These are phyloP conservation scores for Lindbergichthys nudifrons DNA, from an alignment of 2,797 vertebrate species.

Conservation along the genomic window DNA sequence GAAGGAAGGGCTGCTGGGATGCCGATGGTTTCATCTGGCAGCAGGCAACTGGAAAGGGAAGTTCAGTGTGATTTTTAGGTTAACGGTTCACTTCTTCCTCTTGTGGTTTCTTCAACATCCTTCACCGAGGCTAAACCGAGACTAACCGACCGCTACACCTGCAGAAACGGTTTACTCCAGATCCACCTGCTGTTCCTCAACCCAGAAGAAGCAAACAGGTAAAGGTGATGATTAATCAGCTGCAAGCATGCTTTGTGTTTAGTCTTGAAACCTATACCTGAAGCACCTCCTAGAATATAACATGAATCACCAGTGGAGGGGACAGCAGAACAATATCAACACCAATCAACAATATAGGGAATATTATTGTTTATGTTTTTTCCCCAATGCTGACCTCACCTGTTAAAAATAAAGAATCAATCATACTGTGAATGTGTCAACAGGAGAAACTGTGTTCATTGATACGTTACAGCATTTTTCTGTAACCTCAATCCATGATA, in stretches of 20 bases:
- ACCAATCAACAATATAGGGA: not conserved
- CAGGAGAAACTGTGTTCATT: not conserved
- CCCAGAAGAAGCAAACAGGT: constrained; percentile 55
- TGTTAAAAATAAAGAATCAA: not conserved
- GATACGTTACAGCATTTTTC: not conserved
- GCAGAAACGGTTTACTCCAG: not conserved
- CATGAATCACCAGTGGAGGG: not conserved
- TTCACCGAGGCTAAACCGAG: constrained; percentile 11
- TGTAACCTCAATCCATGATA: not conserved
- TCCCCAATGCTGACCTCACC: not conserved
- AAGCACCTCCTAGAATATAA: not conserved
- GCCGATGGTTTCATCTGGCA: constrained; percentile 62
- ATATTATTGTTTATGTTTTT: constrained; percentile 20
- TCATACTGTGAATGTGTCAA: not conserved
- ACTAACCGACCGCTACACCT: constrained; percentile 24
- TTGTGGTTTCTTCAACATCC: not conserved
- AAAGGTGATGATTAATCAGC: constrained; percentile 50
- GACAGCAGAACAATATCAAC: not conserved
- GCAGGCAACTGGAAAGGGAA: constrained; percentile 49
- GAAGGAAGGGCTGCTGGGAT: constrained; percentile 51
- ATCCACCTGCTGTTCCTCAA: constrained; percentile 15
- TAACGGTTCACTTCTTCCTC: constrained; percentile 1
- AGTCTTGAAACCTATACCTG: not conserved
- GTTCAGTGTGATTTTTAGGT: constrained; percentile 45
- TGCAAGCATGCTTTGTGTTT: constrained; percentile 21